Percentiles rank a stretch among this genome's conserved stretches.
Conservation (phyloP, 2,797 vertebrate species). For the Chelmon rostratus region DNA sequence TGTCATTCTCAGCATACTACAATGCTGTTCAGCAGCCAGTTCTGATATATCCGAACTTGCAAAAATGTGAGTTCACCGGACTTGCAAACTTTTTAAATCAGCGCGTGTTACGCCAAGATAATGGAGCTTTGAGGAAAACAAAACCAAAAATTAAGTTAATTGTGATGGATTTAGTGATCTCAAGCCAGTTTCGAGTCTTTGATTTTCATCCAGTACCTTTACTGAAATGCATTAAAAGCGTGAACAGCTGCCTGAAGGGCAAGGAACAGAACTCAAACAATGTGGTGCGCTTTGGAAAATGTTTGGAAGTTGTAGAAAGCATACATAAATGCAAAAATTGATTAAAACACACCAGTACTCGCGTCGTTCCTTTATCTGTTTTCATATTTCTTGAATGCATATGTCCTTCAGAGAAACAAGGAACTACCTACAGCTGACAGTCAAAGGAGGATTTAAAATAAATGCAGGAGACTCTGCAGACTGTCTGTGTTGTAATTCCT, state of each 20-base stretch:
- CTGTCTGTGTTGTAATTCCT: constrained; percentile 70
- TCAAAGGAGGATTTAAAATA: constrained; percentile 66
- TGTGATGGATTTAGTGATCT: constrained; percentile 28
- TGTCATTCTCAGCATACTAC: not conserved
- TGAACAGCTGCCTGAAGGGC: constrained; percentile 20
- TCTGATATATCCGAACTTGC: not conserved
- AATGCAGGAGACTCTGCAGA: constrained; percentile 58
- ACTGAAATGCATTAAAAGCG: constrained; percentile 33
- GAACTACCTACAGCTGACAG: constrained; percentile 54
- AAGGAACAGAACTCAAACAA: constrained; percentile 20
- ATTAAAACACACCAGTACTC: constrained; percentile 14
- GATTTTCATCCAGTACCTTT: constrained; percentile 26
- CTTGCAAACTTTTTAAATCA: constrained; percentile 27
- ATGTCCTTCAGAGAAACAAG: constrained; percentile 42
- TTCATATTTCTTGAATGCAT: constrained; percentile 33
- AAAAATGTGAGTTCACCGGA: not conserved
- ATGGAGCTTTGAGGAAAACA: constrained; percentile 20
- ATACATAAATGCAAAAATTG: constrained; percentile 17
- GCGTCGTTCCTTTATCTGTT: not conserved
- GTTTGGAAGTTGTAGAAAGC: constrained; percentile 35
- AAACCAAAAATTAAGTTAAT: constrained; percentile 26
- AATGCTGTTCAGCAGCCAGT: not conserved
- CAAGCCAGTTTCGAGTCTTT: constrained; percentile 32
- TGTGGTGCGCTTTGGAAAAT: constrained; percentile 17
- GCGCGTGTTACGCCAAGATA: not conserved